Conservation (phyloP, 2,797 vertebrate species). For the Tauraco hartlaubi region DNA sequence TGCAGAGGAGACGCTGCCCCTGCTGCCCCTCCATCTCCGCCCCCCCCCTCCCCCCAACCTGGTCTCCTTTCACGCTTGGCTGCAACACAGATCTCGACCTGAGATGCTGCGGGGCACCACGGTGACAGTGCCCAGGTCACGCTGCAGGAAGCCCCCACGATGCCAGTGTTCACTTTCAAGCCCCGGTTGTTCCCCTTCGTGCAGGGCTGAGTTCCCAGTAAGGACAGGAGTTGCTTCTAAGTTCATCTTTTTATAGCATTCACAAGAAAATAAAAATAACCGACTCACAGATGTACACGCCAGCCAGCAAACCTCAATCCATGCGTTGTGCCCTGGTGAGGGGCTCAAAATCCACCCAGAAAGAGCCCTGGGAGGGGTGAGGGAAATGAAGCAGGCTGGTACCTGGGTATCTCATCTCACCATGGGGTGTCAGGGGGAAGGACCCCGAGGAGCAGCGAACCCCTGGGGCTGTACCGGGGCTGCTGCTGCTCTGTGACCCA, state of each 20-base stretch:
- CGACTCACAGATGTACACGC: background rate
- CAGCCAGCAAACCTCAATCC: background rate
- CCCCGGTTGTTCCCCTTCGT: background rate
- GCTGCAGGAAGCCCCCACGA: accelerated
- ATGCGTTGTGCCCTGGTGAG: accelerated
- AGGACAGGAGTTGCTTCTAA: background rate
- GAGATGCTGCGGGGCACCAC: background rate
- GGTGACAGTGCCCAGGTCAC: background rate
- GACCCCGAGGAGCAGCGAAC: background rate
- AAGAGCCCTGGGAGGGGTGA: background rate
- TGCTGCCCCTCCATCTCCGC: background rate
- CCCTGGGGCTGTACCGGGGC: background rate
- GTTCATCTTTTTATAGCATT: background rate
- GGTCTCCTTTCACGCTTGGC: accelerated
- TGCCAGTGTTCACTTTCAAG: accelerated
- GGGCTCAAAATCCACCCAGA: background rate
- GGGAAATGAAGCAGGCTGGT: background rate
- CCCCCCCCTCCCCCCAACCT: background rate
- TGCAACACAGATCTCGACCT: background rate
- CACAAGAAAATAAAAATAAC: background rate
- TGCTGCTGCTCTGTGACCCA: background rate
- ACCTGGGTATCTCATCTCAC: background rate
- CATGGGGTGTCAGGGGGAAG: accelerated
- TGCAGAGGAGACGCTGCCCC: background rate
- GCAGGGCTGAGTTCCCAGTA: background rate